Base-by-base conservation (phyloP, 2,888 invertebrate genomes). In the Amblyjoppa proteus region DNA sequence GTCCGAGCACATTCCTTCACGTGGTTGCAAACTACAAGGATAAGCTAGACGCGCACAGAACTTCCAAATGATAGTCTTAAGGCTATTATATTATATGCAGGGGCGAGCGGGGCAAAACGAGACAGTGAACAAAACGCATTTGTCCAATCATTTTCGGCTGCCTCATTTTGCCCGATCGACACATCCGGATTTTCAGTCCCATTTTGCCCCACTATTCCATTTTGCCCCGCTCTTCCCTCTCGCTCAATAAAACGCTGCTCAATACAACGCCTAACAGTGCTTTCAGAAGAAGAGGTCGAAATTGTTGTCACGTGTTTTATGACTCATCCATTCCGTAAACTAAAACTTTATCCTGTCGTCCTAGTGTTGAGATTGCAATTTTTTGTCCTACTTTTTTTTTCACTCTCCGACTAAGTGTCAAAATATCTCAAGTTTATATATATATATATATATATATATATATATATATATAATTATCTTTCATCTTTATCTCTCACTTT, bases 381-480 rank as follows among this genome's bases (percentile, higher is more conserved):
- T 71, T n/a, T 51, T 78, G 16, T 45, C 41, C 9, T 31, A 56
- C 5, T 77, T 38, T 11, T 68, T 66, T 77, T 64, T 71, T 66
- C 56, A 75, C 61, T 66, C 75, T 28, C 49, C 28, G 64, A 64
- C 34, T 64, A 25, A 61, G 16, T 76, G 75, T 76, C 64, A 66
- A 76, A 76, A 76, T 76, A 76, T 66, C 20, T 66, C 49, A 20
- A 56, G 20, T 41, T 58, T 41, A 74, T 53, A 38, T 41, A 58
- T 74, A 58, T 66, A 76, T 51, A 76, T 74, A 58, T 66, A 76
- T 76, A 34, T 41, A 74, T 53, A 38, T 41, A 58, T 74, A 58
- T 66, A 76, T 76, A 34, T 64, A 64, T 75, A 34, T 56, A 41
- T 51, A 76, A 66, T 76, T 51, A 76, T 76, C 51, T 51, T 66